Evolutionary conservation across 2,888 invertebrate genomes (phyloP).

Genomic region (Papilio demoleus): DNA sequence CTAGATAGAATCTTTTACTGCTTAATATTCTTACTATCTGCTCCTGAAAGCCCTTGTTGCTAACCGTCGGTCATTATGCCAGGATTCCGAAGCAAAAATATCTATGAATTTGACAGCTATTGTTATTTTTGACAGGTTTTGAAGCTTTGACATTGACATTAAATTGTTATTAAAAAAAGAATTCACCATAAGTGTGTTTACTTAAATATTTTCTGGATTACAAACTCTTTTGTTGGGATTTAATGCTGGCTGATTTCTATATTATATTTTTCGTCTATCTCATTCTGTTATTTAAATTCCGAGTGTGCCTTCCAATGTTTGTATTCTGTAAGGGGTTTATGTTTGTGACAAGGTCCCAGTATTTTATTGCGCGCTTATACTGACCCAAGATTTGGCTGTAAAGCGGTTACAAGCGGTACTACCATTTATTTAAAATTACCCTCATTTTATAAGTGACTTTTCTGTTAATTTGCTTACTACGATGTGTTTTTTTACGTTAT

Average conservation of each 20-base stretch:
- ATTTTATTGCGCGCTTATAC: constrained; percentile 14
- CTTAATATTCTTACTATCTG: too few relatives aligned
- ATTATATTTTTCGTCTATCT: background rate
- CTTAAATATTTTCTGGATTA: too few relatives aligned
- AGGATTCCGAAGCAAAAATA: too few relatives aligned
- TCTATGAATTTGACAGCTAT: too few relatives aligned
- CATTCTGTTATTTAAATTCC: constrained; percentile 3
- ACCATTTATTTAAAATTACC: background rate
- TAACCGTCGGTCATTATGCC: too few relatives aligned
- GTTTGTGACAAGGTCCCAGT: constrained; percentile 8
- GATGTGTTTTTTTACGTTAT: background rate
- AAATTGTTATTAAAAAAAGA: too few relatives aligned
- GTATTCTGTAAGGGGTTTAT: background rate
- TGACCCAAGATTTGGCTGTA: constrained; percentile 14
- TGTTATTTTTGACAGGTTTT: too few relatives aligned
- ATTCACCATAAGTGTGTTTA: too few relatives aligned
- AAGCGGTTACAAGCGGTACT: background rate
- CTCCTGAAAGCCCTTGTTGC: too few relatives aligned
- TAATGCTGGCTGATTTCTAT: background rate
- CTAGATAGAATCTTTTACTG: too few relatives aligned
- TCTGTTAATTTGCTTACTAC: background rate
- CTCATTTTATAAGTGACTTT: background rate
- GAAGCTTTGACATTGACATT: too few relatives aligned
- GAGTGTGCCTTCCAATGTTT: background rate
- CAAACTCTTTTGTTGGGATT: constrained; percentile 1